Conservation (phyloP, 2,113 vertebrate species). For the Mastomys natalensis region DNA sequence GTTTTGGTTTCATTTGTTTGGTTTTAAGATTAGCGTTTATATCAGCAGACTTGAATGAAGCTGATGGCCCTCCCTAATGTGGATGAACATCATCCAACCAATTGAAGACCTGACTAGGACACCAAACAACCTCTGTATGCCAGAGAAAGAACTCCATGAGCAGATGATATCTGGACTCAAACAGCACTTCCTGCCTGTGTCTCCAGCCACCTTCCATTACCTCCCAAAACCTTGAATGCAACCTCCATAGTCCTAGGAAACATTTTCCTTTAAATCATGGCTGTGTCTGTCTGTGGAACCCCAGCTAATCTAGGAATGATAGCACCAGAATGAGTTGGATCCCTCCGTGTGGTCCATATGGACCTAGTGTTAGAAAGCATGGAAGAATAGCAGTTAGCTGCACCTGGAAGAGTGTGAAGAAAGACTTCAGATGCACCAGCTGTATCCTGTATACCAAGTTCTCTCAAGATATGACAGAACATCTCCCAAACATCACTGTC, state of each 20-base stretch:
- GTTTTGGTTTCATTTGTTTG: background rate
- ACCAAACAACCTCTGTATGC: background rate
- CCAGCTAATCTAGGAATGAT: background rate
- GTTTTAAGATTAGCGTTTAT: slow-evolving; percentile 1
- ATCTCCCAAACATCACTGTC: background rate
- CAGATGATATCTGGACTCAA: background rate
- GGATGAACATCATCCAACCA: background rate
- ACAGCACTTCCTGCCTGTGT: background rate
- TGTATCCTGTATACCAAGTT: background rate
- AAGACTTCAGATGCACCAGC: background rate
- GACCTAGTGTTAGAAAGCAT: background rate
- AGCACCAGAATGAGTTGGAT: background rate
- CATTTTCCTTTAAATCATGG: background rate
- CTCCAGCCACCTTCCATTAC: background rate
- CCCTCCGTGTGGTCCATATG: background rate
- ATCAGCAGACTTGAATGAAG: background rate
- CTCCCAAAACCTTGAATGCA: background rate
- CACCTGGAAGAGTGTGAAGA: background rate
- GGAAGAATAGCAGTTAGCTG: background rate
- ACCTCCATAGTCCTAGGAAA: background rate
- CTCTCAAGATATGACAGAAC: background rate
- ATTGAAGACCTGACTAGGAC: background rate
- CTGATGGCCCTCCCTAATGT: background rate
- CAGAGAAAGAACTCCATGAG: background rate
- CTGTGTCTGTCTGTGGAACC: background rate